Conservation (phyloP, 2,797 vertebrate genomes). For the Thamnophis elegans region DNA sequence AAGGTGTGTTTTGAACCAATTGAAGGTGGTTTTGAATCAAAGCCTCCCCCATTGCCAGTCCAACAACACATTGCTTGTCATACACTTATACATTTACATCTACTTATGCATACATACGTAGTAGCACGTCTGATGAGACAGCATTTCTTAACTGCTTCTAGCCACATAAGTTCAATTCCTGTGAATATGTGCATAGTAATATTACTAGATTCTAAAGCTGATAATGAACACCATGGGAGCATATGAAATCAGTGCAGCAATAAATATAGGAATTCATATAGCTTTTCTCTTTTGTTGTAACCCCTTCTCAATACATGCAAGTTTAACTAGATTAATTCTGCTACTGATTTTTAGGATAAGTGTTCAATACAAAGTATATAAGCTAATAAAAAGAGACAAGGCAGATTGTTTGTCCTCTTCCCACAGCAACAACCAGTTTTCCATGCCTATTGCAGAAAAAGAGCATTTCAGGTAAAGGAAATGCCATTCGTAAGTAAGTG, state of each 20-base stretch:
- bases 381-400: background rate
- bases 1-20: background rate
- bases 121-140: background rate
- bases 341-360: background rate
- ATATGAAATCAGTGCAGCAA: constrained; percentile 34
- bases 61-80: background rate
- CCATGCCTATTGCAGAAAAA: background rate
- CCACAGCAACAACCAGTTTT: background rate
- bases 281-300: constrained; percentile 51
- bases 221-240: constrained; percentile 22
- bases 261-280: constrained; percentile 26
- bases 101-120: background rate
- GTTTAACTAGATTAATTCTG: background rate
- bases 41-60: background rate
- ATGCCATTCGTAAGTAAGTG: background rate
- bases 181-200: background rate
- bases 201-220: constrained; percentile 23
- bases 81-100: background rate
- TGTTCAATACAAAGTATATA: background rate
- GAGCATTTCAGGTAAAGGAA: background rate
- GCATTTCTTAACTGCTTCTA: background rate
- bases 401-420: background rate
- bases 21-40: background rate
- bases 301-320: background rate
- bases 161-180: background rate